phyloP scores from a whole-genome alignment of 2,797 vertebrate species.

The Karalla daura region DNA sequence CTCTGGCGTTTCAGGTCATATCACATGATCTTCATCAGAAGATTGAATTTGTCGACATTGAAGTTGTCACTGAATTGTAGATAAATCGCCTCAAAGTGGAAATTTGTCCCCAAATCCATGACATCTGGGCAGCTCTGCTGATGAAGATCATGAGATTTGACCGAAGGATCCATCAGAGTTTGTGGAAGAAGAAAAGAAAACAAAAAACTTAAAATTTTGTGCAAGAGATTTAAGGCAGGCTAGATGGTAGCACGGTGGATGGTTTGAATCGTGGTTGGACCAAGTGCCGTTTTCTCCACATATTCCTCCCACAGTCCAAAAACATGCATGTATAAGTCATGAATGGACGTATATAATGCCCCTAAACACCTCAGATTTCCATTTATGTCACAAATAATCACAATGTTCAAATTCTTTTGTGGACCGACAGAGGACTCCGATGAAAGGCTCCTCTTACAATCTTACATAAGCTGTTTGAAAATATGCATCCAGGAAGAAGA shows the following conservation, averaged over 20 bases:
- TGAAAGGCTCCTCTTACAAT: conserved; percentile 20
- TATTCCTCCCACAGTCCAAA: no score
- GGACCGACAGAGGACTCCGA: conserved; percentile 17
- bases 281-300: no score
- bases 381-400: conserved; percentile 1
- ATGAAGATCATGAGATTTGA: neutral
- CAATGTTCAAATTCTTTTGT: conserved; percentile 5
- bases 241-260: no score
- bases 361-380: no score
- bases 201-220: neutral
- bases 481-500: conserved; percentile 30
- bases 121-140: no score
- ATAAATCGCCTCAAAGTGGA: neutral
- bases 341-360: no score
- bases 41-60: no score
- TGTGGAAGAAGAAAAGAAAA: neutral
- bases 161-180: neutral
- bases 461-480: conserved; percentile 27
- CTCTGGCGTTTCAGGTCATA: neutral
- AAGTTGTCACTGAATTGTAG: neutral
- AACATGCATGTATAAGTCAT: no score
- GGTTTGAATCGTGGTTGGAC: no score
- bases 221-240: neutral
- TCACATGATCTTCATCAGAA: neutral
- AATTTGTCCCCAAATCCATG: neutral